These are phyloP conservation scores for Dryobotodes eremita DNA, from an alignment of 2,888 invertebrate genomes.

Conservation along the genomic window DNA sequence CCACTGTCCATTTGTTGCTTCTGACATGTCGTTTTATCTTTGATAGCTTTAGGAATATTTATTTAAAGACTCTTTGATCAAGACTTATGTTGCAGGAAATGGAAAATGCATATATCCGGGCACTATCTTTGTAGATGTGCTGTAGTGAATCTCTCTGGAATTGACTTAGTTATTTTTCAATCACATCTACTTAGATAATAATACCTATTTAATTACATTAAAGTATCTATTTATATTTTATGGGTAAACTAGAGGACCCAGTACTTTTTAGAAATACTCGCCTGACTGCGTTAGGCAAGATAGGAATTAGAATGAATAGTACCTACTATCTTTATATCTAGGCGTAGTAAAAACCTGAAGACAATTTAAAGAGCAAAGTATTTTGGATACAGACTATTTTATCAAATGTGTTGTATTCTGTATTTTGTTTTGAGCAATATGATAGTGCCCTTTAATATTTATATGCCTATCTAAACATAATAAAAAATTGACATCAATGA, in stretches of 20 bases:
- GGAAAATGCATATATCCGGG: constrained; percentile 27
- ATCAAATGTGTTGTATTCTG: neutral
- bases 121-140: constrained; percentile 8
- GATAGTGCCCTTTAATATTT: constrained; percentile 18
- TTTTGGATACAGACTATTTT: neutral
- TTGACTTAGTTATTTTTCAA: neutral
- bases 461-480: constrained; percentile 16
- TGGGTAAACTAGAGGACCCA: neutral
- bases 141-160: neutral
- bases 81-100: constrained; percentile 32
- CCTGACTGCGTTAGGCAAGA: neutral
- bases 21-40: constrained; percentile 81
- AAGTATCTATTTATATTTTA: too few species aligned
- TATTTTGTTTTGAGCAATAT: constrained; percentile 1
- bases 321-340: neutral
- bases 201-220: too few species aligned
- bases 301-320: neutral
- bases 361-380: neutral
- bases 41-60: constrained; percentile 70
- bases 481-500: constrained; percentile 44
- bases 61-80: constrained; percentile 71
- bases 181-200: too few species aligned
- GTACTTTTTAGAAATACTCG: neutral
- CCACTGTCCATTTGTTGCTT: constrained; percentile 79
- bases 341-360: too few species aligned